These are phyloP conservation scores for Euura saliciscinereae DNA, from an alignment of 1,140 invertebrate genomes.

Conservation along the genomic window DNA sequence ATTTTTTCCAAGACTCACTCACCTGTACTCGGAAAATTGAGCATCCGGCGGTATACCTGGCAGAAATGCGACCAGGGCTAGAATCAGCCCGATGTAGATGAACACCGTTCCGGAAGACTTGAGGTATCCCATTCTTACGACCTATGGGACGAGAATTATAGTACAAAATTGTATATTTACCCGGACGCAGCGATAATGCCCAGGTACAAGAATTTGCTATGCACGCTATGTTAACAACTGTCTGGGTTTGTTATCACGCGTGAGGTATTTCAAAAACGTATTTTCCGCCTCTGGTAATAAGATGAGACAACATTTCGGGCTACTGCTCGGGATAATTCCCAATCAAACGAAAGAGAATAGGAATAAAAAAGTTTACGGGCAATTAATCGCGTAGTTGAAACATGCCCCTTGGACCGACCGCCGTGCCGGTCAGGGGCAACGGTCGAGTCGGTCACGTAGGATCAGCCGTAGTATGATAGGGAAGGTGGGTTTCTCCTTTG, in stretches of 20 bases:
- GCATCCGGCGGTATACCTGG: conserved; percentile 65
- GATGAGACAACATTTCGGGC: neutral
- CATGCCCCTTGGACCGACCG: no score
- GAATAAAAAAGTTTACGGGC: no score
- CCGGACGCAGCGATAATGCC: neutral
- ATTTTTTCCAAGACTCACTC: conserved; percentile 22
- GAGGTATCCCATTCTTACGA: conserved; percentile 45
- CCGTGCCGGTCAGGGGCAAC: no score
- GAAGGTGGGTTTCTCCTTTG: no score
- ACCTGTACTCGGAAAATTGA: conserved; percentile 61
- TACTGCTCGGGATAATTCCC: neutral
- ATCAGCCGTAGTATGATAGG: no score
- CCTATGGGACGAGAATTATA: neutral
- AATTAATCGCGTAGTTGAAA: no score
- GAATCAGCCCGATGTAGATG: conserved; percentile 47
- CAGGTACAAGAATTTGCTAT: neutral
- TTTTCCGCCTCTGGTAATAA: neutral
- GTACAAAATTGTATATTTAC: no score
- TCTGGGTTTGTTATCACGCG: neutral
- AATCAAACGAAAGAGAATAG: no score
- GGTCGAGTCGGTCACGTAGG: no score
- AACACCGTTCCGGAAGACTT: conserved; percentile 45
- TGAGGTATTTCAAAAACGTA: neutral
- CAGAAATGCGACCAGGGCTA: conserved; percentile 58
- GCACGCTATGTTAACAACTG: neutral